Conservation (phyloP, 2,888 invertebrate genomes). For the Amblyjoppa proteus region DNA sequence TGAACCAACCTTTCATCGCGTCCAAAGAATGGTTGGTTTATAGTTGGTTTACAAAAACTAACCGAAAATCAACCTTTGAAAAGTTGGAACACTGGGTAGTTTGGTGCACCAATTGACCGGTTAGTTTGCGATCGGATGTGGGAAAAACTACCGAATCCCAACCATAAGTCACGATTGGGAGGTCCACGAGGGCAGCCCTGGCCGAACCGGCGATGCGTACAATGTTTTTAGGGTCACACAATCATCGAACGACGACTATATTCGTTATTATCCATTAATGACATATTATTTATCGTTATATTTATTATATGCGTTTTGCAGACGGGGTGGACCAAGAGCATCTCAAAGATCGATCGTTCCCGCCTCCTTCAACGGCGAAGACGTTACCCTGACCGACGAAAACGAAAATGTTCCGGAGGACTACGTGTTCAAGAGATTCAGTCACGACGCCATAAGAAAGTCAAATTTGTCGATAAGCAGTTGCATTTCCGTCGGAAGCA, state of each 20-base stretch:
- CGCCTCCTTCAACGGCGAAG: slow-evolving; percentile 61
- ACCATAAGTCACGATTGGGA: too few species aligned
- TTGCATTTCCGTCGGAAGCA: slow-evolving; percentile 80
- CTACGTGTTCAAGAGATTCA: slow-evolving; percentile 79
- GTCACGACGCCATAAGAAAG: slow-evolving; percentile 79
- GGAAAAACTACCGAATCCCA: too few species aligned
- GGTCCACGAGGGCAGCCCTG: too few species aligned
- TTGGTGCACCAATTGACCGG: too few species aligned
- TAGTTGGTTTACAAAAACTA: too few species aligned
- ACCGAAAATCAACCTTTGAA: too few species aligned
- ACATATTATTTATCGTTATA: slow-evolving; percentile 11
- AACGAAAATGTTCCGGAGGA: slow-evolving; percentile 80
- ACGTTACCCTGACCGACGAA: slow-evolving; percentile 76
- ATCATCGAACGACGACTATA: not conserved
- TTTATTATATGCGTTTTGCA: slow-evolving; percentile 46
- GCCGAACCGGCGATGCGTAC: too few species aligned
- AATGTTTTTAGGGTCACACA: too few species aligned
- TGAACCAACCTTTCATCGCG: too few species aligned
- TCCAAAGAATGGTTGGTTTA: too few species aligned
- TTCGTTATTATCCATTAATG: slow-evolving; percentile 2
- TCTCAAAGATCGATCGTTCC: slow-evolving; percentile 75
- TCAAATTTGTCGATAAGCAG: slow-evolving; percentile 83
- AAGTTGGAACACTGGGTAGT: too few species aligned
- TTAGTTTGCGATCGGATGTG: too few species aligned
- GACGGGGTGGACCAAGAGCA: slow-evolving; percentile 78